phyloP scores from a whole-genome alignment of 64 coral and sea anemone species.

The Pocillopora damicornis region DNA sequence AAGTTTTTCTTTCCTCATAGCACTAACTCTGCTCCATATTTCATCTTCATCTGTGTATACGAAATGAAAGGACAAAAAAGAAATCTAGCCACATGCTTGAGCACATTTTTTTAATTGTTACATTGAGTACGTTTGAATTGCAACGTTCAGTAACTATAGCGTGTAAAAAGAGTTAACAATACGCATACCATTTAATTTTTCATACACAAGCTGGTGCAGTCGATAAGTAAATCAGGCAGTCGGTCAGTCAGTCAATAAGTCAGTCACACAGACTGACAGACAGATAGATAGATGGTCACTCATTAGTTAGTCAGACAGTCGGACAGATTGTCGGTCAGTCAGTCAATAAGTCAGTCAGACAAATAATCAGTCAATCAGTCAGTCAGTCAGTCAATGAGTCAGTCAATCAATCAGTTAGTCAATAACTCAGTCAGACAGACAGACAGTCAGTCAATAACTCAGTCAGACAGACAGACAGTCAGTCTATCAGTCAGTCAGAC shows the following conservation, averaged over 20 bases:
- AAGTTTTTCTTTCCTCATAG: conserved; percentile 18
- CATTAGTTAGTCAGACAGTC: not conserved
- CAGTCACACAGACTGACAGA: too few relatives aligned
- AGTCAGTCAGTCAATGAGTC: not conserved
- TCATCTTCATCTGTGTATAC: conserved; percentile 14
- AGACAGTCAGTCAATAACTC: not conserved
- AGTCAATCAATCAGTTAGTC: not conserved
- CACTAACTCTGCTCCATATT: conserved; percentile 34
- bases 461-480: not conserved
- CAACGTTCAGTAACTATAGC: too few relatives aligned
- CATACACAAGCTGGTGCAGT: too few relatives aligned
- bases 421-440: not conserved
- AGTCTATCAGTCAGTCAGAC: not conserved
- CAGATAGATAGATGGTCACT: too few relatives aligned
- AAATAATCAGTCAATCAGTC: not conserved
- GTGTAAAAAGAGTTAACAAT: too few relatives aligned
- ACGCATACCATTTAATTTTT: too few relatives aligned
- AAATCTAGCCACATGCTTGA: not conserved
- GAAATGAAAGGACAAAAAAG: not conserved
- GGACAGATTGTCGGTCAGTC: not conserved
- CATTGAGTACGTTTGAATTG: too few relatives aligned
- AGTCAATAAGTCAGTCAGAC: not conserved
- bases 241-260: too few relatives aligned
- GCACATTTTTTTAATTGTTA: too few relatives aligned
- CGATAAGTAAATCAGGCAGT: too few relatives aligned